Base-by-base conservation (phyloP, 2,888 invertebrate genomes). In the Melanargia galathea region DNA sequence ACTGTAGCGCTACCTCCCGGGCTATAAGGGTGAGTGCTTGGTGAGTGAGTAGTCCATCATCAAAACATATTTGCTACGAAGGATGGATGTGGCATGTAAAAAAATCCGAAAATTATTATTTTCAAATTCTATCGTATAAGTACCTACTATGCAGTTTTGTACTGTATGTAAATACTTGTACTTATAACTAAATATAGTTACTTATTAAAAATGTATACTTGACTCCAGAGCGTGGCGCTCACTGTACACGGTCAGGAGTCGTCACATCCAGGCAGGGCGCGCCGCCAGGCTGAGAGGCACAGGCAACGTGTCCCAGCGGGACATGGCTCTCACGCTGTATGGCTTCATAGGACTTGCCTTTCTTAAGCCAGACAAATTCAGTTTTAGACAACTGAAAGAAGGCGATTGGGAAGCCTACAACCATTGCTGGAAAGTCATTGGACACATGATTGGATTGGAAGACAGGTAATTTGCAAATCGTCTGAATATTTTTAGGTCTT, bases 381-480 rank as follows among this genome's bases (percentile, higher is more conserved):
- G 95, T 0, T 85, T 96, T 7, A 81, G 86, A 13, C 85, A 91
- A 48, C 84, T 90, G 3, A 92, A 86, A 5, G 77, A 84, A 1
- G 92, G 92, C 57, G 94, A 95, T 62, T 84, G 95, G 63, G 94
- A 95, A 63, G 94, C 93, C 3, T 94, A 95, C 63, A 82, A 95
- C 1, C 96, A 97, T 79, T 92, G 96, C 75, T 97, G 96, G 97
- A 92, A 94, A 64, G 94, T 95, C 0, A 88, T 97, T 57, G 97
- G 96, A 0, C 92, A 93, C 75, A 81, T 96, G 74, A 85, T 97
- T 66, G 97, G 97, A 18, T 94, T 97, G 63, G 92, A 95, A 68
- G 96, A 97, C 70, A 93, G 92, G 93, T 94, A 61, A 30, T 45
- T 63, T 38, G 35, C 33, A 51, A 26, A 24, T 10, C 4, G 24